A percentile compares a stretch with the other conserved stretches of the same genome.
These are phyloP conservation scores for Xiphophorus couchianus DNA, from an alignment of 2,113 vertebrate genomes.

Conservation along the genomic window DNA sequence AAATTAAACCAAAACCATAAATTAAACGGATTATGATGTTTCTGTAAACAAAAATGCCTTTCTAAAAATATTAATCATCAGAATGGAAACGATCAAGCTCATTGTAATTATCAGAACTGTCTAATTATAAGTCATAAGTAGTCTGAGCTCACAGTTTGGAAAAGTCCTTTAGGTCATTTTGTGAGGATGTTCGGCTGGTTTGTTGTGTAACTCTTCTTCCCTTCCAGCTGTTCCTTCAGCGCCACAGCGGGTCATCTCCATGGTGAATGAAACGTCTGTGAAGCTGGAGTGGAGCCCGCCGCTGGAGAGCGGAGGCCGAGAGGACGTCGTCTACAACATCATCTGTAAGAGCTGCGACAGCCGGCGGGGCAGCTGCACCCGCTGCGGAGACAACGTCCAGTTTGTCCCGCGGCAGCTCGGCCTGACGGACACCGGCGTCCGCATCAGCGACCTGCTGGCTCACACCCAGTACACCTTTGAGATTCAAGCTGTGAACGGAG, in stretches of 20 bases:
- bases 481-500: slow-evolving; percentile 93
- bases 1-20: no score
- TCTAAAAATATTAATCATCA: no score
- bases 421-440: slow-evolving; percentile 83
- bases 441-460: slow-evolving; percentile 92
- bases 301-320: slow-evolving; percentile 85
- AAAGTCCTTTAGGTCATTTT: no score
- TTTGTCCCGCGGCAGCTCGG: slow-evolving; percentile 93
- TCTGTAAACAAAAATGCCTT: no score
- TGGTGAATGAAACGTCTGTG: slow-evolving; percentile 93
- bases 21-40: no score
- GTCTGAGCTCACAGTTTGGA: no score
- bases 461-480: slow-evolving; percentile 98
- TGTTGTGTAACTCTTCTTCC: not conserved
- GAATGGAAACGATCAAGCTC: no score
- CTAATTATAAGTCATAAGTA: no score
- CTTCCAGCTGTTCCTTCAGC: slow-evolving; percentile 88
- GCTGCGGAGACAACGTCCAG: slow-evolving; percentile 95
- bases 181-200: no score
- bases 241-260: slow-evolving; percentile 90
- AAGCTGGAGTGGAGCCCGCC: slow-evolving; percentile 90
- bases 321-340: slow-evolving; percentile 95
- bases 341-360: slow-evolving; percentile 95
- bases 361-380: slow-evolving; percentile 86
- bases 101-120: no score